These are phyloP conservation scores for Otis tarda DNA, from an alignment of 2,113 vertebrate species.

Conservation along the genomic window DNA sequence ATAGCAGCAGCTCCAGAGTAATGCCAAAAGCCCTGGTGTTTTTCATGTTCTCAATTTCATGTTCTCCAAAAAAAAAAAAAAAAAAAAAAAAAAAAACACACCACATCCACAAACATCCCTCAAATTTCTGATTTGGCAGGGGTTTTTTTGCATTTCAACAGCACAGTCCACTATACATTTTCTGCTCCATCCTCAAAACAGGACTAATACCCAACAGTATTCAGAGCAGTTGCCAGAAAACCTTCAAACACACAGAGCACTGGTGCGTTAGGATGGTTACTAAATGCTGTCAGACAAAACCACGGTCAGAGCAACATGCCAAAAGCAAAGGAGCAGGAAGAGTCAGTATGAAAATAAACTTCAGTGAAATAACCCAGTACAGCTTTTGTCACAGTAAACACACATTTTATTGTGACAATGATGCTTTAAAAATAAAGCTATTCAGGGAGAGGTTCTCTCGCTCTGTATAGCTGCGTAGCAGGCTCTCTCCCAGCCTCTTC, in stretches of 20 bases:
- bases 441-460: background rate
- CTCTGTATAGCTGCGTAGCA: background rate
- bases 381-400: slow-evolving; percentile 28
- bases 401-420: background rate
- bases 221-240: background rate
- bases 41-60: background rate
- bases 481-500: background rate
- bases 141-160: background rate
- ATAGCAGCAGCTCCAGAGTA: background rate
- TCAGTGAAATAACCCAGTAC: slow-evolving; percentile 8
- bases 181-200: background rate
- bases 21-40: background rate
- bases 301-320: background rate
- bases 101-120: background rate
- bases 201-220: background rate
- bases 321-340: background rate
- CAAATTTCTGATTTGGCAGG: background rate
- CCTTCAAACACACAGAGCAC: background rate
- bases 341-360: background rate
- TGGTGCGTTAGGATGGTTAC: too few species aligned
- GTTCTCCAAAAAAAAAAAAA: background rate
- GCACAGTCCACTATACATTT: background rate
- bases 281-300: background rate
- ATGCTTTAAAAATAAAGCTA: slow-evolving; percentile 20
- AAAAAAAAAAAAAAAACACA: too few species aligned